phyloP scores from a whole-genome alignment of 2,113 vertebrate genomes.

The Fulmarus glacialis region DNA sequence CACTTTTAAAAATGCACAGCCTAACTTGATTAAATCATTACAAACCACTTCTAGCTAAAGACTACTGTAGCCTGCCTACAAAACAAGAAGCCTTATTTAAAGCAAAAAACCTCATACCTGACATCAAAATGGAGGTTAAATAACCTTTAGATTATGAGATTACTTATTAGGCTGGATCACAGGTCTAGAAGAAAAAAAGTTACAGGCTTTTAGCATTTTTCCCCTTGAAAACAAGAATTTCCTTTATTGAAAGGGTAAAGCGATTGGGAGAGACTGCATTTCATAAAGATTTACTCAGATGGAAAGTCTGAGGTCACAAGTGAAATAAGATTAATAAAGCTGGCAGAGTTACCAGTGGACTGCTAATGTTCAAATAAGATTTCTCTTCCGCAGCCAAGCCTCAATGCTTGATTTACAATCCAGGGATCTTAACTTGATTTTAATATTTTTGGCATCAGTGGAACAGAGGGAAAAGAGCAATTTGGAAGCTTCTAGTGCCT shows the following conservation, averaged over 20 bases:
- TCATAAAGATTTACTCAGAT: slow-evolving; percentile 61
- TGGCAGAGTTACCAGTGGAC: slow-evolving; percentile 37
- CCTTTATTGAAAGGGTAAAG: slow-evolving; percentile 37
- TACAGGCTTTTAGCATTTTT: slow-evolving; percentile 5
- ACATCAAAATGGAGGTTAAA: neutral
- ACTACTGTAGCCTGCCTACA: neutral
- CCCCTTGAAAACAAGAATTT: neutral
- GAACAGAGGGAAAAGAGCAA: slow-evolving; percentile 34
- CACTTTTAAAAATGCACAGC: neutral
- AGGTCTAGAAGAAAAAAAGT: neutral
- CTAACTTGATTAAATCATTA: slow-evolving; percentile 11
- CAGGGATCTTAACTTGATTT: slow-evolving; percentile 50
- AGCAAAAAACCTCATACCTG: neutral
- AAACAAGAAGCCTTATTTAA: neutral
- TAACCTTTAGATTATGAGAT: neutral
- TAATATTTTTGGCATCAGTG: slow-evolving; percentile 38
- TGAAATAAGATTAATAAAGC: slow-evolving; percentile 70
- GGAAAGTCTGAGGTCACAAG: slow-evolving; percentile 70
- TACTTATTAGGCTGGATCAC: neutral
- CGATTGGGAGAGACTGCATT: slow-evolving; percentile 3
- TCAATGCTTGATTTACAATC: slow-evolving; percentile 46
- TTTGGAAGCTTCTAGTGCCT: slow-evolving; percentile 41
- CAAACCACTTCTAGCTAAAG: neutral
- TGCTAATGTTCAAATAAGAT: slow-evolving; percentile 43
- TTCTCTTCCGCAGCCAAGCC: slow-evolving; percentile 7